phyloP scores from a whole-genome alignment of 2,888 invertebrate species.

The Agrochola lota region DNA sequence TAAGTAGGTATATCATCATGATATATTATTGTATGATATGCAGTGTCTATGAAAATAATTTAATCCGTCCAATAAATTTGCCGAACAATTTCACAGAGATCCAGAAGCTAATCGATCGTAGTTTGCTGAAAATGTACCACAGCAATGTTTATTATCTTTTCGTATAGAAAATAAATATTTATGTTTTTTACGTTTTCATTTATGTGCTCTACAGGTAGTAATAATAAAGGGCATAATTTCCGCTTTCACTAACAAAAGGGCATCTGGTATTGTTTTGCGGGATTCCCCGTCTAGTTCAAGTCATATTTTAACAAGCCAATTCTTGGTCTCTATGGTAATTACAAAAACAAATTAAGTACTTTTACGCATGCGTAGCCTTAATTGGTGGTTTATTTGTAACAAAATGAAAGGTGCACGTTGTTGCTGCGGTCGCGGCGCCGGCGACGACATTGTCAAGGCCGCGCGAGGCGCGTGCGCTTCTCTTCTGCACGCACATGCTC shows the following conservation, averaged over 20 bases:
- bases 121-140: not conserved
- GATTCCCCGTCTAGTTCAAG: not conserved
- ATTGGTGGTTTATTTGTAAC: slow-evolving; percentile 25
- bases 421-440: slow-evolving; percentile 43
- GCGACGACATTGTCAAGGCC: slow-evolving; percentile 88
- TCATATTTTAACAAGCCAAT: not conserved
- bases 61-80: not conserved
- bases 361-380: not conserved
- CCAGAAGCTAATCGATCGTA: not conserved
- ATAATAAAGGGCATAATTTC: not conserved
- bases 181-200: not conserved
- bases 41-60: slow-evolving; percentile 1
- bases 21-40: not conserved
- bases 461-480: slow-evolving; percentile 71
- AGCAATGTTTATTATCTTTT: no score
- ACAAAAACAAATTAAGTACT: not conserved
- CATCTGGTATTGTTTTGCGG: not conserved
- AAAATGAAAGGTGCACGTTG: slow-evolving; percentile 64
- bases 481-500: slow-evolving; percentile 61
- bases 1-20: not conserved
- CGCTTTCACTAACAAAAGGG: not conserved
- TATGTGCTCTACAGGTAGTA: not conserved
- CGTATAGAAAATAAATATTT: no score
- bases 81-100: not conserved
- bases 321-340: not conserved